Conservation (phyloP, 2,888 invertebrate genomes). For the Cephus runcator region DNA sequence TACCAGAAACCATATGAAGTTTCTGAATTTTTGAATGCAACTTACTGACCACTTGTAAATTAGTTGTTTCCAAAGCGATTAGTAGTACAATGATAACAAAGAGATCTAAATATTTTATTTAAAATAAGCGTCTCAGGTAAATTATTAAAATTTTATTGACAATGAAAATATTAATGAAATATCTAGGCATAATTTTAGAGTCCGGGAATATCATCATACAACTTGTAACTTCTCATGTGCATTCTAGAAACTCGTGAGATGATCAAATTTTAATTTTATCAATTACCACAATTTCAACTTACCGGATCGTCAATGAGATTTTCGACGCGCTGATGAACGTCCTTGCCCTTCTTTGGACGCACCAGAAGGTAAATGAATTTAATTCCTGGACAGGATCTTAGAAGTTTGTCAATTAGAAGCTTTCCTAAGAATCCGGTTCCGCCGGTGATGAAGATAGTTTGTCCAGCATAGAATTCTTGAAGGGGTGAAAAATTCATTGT, state of each 20-base stretch:
- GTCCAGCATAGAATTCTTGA: conserved; percentile 68
- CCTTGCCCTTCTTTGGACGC: conserved; percentile 70
- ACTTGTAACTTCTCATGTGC: neutral
- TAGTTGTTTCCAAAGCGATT: neutral
- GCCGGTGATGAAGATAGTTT: conserved; percentile 72
- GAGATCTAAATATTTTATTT: neutral
- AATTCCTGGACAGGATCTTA: conserved; percentile 72
- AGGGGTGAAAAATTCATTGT: conserved; percentile 53
- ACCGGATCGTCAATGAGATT: conserved; percentile 66
- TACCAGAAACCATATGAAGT: neutral
- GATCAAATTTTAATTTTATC: neutral
- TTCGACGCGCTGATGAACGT: conserved; percentile 66
- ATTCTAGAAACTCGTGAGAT: neutral
- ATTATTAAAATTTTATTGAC: neutral
- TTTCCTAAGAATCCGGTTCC: conserved; percentile 78
- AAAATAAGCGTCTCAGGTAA: neutral
- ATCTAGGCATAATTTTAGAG: too few species aligned
- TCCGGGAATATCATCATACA: too few species aligned
- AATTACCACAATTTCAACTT: conserved; percentile 22
- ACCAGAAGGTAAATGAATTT: conserved; percentile 71
- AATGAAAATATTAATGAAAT: neutral
- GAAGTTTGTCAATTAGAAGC: conserved; percentile 76
- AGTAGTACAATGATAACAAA: neutral
- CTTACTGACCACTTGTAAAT: neutral
- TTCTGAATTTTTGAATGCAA: neutral